Percentiles rank a stretch among this genome's conserved stretches.
phyloP scores from a whole-genome alignment of 2,797 vertebrate genomes.

The Diplodus puntazzo region DNA sequence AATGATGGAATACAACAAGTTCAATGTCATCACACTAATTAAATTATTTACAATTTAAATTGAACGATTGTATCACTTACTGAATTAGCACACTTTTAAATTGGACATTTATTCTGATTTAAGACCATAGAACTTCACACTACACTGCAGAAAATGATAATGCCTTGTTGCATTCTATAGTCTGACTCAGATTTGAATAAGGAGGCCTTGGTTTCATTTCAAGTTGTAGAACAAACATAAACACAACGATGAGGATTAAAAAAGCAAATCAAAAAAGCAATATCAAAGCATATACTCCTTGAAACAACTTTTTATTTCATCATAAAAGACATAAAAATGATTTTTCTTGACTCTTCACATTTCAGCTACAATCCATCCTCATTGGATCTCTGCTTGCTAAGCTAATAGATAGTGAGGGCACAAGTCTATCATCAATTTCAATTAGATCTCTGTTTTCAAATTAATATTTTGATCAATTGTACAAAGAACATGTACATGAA shows the following conservation, averaged over 20 bases:
- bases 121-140: background rate
- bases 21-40: background rate
- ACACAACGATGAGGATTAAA: background rate
- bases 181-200: background rate
- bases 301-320: slow-evolving; percentile 76
- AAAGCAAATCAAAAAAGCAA: slow-evolving; percentile 4
- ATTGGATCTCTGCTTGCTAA: slow-evolving; percentile 33
- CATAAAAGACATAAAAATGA: slow-evolving; percentile 61
- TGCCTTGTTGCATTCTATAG: too few species aligned
- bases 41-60: background rate
- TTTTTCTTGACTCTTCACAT: slow-evolving; percentile 26
- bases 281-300: slow-evolving; percentile 22
- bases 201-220: background rate
- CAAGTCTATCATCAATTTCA: slow-evolving; percentile 13
- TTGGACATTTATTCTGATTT: background rate
- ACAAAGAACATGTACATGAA: slow-evolving; percentile 21
- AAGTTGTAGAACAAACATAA: background rate
- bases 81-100: background rate
- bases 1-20: background rate
- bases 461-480: slow-evolving; percentile 31
- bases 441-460: slow-evolving; percentile 25
- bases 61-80: background rate
- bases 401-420: slow-evolving; percentile 22
- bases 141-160: background rate
- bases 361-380: slow-evolving; percentile 52